These are phyloP conservation scores for Cheilosia vulpina DNA, from an alignment of 2,888 invertebrate species.

Conservation along the genomic window DNA sequence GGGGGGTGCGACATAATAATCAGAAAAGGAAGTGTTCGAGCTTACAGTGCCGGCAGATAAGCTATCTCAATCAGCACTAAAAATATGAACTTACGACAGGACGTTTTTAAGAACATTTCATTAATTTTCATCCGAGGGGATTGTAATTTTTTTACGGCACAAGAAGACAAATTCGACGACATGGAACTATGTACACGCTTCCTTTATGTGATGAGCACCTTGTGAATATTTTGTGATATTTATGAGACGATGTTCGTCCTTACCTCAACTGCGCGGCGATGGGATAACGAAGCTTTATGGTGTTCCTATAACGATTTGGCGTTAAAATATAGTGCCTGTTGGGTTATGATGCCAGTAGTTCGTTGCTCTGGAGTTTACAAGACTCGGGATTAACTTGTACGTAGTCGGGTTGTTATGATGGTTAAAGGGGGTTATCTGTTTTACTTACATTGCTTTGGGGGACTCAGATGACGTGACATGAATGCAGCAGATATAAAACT, in stretches of 20 bases:
- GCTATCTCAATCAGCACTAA: conserved; percentile 42
- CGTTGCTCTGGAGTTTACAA: not conserved
- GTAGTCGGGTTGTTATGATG: too few species aligned
- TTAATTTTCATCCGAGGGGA: not conserved
- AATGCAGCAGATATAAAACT: too few species aligned
- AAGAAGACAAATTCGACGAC: too few species aligned
- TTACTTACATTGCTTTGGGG: too few species aligned
- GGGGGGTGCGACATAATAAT: conserved; percentile 14
- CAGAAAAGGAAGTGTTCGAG: conserved; percentile 30
- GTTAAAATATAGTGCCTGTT: not conserved
- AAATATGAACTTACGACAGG: not conserved
- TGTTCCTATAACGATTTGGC: not conserved
- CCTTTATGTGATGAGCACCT: not conserved
- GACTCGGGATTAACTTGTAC: too few species aligned
- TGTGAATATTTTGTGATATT: not conserved
- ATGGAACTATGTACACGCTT: too few species aligned
- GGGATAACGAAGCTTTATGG: not conserved
- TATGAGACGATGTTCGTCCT: not conserved
- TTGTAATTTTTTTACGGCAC: too few species aligned
- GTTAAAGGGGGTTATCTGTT: too few species aligned
- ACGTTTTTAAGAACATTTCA: conserved; percentile 6
- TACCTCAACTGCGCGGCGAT: not conserved
- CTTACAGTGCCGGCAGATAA: conserved; percentile 27
- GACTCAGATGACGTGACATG: too few species aligned
- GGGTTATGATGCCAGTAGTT: not conserved